Evolutionary conservation across 2,113 vertebrate species (phyloP).

Genomic region (Nibea albiflora): DNA sequence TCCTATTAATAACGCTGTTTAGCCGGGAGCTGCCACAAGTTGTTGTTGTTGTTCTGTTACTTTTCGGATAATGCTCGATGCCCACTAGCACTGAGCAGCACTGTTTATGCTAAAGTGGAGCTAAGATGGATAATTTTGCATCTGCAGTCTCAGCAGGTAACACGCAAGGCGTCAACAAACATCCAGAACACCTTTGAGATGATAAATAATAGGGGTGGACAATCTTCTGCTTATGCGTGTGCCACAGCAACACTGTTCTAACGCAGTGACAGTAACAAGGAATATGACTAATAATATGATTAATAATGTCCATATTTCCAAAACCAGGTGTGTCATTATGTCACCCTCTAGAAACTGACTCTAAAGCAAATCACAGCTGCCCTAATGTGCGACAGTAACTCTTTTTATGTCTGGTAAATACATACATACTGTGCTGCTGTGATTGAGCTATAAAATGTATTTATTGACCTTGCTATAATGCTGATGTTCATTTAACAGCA

Average conservation of each 20-base stretch:
- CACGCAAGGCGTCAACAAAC: background rate
- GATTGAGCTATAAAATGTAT: slow-evolving; percentile 23
- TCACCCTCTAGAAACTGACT: background rate
- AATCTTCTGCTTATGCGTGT: background rate
- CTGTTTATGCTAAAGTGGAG: background rate
- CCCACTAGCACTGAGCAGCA: background rate
- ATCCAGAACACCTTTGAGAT: background rate
- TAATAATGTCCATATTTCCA: background rate
- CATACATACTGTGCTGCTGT: background rate
- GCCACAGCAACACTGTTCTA: background rate
- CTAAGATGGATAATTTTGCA: background rate
- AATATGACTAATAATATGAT: too few relatives aligned
- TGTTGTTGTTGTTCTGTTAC: background rate
- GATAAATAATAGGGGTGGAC: background rate
- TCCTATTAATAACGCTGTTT: too few relatives aligned
- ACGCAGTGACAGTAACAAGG: background rate
- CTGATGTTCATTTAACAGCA: slow-evolving; percentile 31
- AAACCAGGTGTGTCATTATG: background rate
- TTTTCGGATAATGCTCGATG: background rate
- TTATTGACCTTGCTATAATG: slow-evolving; percentile 19
- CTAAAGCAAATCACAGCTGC: background rate
- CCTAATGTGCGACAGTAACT: background rate
- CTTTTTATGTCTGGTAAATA: background rate
- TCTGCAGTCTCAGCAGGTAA: background rate
- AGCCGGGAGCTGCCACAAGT: background rate